Base-by-base conservation (phyloP, 2,797 vertebrate species). In the Megalops cyprinoides region DNA sequence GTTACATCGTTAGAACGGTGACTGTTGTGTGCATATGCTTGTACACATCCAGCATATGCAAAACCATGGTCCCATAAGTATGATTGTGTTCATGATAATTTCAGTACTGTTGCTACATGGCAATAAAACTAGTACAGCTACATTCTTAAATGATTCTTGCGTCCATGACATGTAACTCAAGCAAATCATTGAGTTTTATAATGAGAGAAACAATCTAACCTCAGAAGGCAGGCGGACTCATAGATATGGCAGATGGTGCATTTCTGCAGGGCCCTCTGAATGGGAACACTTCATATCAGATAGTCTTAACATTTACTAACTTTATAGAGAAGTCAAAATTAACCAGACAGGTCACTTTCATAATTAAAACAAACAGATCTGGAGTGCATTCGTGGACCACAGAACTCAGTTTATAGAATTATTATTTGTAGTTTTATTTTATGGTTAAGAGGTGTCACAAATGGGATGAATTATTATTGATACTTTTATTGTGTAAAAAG, bases 101-200 rank as follows among this genome's bases (percentile, higher is more conserved):
- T 53, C 69, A 44, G 67, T 44, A 4, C 44, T 20, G 3, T 3
- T 71, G 67, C 39, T 42, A 71, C 23, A 71, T 65, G 60, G 60
- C 10, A 65, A 60, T 65, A 23, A 23, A 23, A 9, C 20, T 42
- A 20, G 39, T 9, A 44, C 12, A 71, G 39, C 7, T 44, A 5
- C 34, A 37, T 39, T 67, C 34, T 20, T 20, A 39, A 67, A 42
- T 20, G 6, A 44, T 9, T 23, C 0, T 15, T 14, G 12, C 25
- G 42, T 76, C 15, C 48, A 78, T 77, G 15, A 46, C 78, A 83
- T 77, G 79, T 78, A 84, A 88, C 81, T 87, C 82, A 62, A 85
- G 84, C 82, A 79, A 39, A 67, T 80, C 78, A 37, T 76, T 67
- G 31, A 7, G 67, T 44, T 1, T 42, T 23, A n/a, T n/a, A 39